A percentile compares a stretch with the other conserved stretches of the same genome.
These are phyloP conservation scores for Neogobius melanostomus DNA, from an alignment of 2,113 vertebrate genomes.

Conservation along the genomic window DNA sequence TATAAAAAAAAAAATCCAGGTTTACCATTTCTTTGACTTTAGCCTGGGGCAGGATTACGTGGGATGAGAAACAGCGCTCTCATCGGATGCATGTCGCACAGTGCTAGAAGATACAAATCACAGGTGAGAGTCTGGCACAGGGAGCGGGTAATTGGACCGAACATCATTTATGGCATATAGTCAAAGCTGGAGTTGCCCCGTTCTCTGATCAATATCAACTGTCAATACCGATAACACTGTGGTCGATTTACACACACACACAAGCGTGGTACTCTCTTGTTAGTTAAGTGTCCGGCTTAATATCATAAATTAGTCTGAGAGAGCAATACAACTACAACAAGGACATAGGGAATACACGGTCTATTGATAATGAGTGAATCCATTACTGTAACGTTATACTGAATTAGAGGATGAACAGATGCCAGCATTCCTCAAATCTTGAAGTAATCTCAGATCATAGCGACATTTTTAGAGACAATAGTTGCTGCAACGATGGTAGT, in stretches of 20 bases:
- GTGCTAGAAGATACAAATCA: conserved; percentile 75
- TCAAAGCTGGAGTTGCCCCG: conserved; percentile 18
- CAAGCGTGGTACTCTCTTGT: background rate
- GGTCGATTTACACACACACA: conserved; percentile 22
- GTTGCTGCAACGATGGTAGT: no score
- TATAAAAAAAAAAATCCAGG: background rate
- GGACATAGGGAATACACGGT: no score
- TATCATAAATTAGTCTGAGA: background rate
- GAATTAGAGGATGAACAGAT: no score
- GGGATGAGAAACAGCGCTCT: conserved; percentile 97
- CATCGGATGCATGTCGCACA: conserved; percentile 98
- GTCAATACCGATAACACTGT: conserved; percentile 30
- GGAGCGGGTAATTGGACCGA: conserved; percentile 7
- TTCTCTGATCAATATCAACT: conserved; percentile 18
- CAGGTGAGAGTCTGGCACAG: background rate
- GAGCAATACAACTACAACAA: background rate
- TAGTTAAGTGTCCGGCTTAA: background rate
- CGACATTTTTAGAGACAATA: no score
- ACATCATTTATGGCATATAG: conserved; percentile 23
- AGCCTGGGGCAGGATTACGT: conserved; percentile 90
- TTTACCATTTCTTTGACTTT: conserved; percentile 98
- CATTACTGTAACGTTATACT: no score
- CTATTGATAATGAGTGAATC: no score
- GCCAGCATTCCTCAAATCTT: no score
- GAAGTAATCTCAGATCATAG: no score